Percentiles rank a stretch among this genome's conserved stretches.
phyloP scores from a whole-genome alignment of 2,888 invertebrate species.

The Mylabris sibirica region DNA sequence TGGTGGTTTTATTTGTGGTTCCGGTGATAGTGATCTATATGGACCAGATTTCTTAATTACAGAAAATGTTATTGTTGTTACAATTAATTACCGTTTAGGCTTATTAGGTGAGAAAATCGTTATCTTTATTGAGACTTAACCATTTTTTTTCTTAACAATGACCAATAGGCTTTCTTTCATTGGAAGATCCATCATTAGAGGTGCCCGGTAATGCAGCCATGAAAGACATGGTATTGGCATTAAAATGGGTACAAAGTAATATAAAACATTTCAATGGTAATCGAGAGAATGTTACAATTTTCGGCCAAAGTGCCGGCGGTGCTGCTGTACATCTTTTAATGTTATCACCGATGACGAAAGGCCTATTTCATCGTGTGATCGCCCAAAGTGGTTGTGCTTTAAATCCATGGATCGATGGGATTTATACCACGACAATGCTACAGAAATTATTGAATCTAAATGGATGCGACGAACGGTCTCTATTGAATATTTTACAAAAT shows the following conservation, averaged over 20 bases:
- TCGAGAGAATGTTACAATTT: constrained; percentile 64
- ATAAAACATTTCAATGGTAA: constrained; percentile 64
- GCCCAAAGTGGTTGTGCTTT: neutral
- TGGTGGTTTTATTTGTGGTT: constrained; percentile 56
- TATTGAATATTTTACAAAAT: neutral
- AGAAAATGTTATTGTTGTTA: constrained; percentile 55
- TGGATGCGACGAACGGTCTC: neutral
- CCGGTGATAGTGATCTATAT: constrained; percentile 49
- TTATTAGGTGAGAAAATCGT: constrained; percentile 46
- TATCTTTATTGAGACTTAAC: constrained; percentile 22
- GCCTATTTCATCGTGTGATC: constrained; percentile 22
- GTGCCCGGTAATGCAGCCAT: constrained; percentile 66
- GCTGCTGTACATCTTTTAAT: constrained; percentile 63
- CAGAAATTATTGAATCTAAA: neutral
- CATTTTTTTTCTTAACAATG: no score
- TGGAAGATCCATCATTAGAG: constrained; percentile 61
- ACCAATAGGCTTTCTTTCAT: constrained; percentile 64
- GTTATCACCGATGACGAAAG: constrained; percentile 61
- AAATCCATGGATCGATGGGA: constrained; percentile 4
- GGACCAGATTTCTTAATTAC: constrained; percentile 56
- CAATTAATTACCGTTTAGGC: constrained; percentile 57
- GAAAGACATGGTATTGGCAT: constrained; percentile 64
- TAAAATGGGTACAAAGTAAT: constrained; percentile 64
- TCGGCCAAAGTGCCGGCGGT: constrained; percentile 66
- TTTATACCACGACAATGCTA: neutral